Evolutionary conservation across 2,113 vertebrate species (phyloP), one percentile per base, ranked within the genome.

Genomic region (Dunckerocampus dactyliophorus): DNA sequence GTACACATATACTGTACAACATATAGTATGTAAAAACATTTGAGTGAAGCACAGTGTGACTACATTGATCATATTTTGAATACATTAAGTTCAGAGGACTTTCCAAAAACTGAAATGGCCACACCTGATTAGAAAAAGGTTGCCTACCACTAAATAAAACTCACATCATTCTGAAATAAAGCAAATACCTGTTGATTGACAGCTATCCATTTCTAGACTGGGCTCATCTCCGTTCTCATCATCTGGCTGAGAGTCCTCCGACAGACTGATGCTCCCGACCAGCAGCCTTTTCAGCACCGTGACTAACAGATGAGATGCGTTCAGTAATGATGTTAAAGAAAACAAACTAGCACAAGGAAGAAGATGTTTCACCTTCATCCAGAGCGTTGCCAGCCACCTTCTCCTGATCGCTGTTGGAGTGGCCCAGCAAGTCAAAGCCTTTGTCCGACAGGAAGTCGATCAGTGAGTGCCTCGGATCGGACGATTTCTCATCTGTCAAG

Each of bases 201-300:
- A 71, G 63, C 53, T 52, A 3, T 88, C 82, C 17, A 57, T 49
- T 16, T 82, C 85, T 37, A 67, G 71, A 48, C 55, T 55, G n/a
- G 51, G 52, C 31, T 74, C 79, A 53, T 79, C 82, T 72, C 84
- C 84, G 7, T 80, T 84, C 71, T 85, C 78, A 31, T 81, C 79
- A 34, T 88, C 83, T 3, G 57, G 52, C 0, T 75, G 73, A 0
- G 88, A 88, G 34, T 92, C 89, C 7, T 82, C 81, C 8, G 86
- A 88, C 3, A 89, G 59, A 42, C 86, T 89, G 58, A 91, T 87
- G 67, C 85, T 89, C 55, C 85, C 68, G 0, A 89, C 73, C 65
- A 95, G 74, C 17, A 94, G 80, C 75, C 87, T 90, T 83, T 92
- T 94, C 72, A 95, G 85, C 34, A 73, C 86, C 61, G 77, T 84